phyloP scores from a whole-genome alignment of 2,888 invertebrate genomes.

The Halictus ligatus region DNA sequence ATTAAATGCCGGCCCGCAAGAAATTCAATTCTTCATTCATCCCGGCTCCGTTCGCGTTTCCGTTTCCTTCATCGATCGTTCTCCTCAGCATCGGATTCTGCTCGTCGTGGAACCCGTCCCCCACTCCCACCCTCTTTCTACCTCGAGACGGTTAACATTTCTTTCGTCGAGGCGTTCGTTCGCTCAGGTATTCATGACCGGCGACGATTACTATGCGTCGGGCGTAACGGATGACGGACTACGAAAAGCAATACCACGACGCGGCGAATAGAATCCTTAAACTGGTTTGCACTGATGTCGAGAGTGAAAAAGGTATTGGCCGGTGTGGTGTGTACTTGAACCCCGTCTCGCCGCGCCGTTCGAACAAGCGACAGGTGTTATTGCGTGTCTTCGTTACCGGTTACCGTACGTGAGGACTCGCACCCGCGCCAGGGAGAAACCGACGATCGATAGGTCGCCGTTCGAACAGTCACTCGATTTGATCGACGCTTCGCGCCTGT shows the following conservation, averaged over 20 bases:
- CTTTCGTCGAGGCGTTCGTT: conserved; percentile 48
- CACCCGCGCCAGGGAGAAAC: not conserved
- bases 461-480: not conserved
- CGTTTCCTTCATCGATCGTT: not conserved
- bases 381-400: conserved; percentile 49
- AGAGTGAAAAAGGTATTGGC: conserved; percentile 69
- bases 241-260: conserved; percentile 74
- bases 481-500: conserved; percentile 1
- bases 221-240: conserved; percentile 69
- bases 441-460: conserved; percentile 25
- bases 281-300: conserved; percentile 54
- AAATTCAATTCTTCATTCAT: not conserved
- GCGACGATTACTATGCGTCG: conserved; percentile 63
- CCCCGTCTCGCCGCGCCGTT: not conserved
- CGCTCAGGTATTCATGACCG: conserved; percentile 66
- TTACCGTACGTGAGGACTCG: conserved; percentile 40
- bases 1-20: not conserved
- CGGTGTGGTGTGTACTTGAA: conserved; percentile 34
- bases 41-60: not conserved
- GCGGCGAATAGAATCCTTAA: conserved; percentile 73
- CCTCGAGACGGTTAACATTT: conserved; percentile 57
- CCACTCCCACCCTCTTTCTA: conserved; percentile 13
- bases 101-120: not conserved
- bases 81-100: conserved; percentile 13
- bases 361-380: conserved; percentile 64